Evolutionary conservation across 53 echinoderm and acorn worm species (phyloP).

Genomic region (Apostichopus leukothele): DNA sequence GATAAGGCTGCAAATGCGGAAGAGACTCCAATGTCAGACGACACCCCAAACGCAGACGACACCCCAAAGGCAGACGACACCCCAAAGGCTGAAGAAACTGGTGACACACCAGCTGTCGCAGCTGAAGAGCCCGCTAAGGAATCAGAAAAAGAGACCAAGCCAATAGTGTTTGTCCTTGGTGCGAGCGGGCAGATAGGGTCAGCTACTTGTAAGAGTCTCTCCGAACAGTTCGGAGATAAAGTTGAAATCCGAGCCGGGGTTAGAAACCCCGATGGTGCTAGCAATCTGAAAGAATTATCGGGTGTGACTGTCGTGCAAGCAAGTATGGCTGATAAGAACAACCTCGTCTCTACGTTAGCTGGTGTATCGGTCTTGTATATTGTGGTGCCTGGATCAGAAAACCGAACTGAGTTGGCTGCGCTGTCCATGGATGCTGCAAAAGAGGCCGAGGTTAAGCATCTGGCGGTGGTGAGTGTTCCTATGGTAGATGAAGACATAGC

Average conservation of each 20-base stretch:
- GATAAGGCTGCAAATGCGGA: neutral
- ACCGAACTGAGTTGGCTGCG: conserved; percentile 36
- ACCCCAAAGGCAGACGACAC: neutral
- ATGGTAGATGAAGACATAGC: conserved; percentile 5
- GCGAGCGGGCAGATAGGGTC: conserved; percentile 39
- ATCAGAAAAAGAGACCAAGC: neutral
- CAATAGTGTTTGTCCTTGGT: conserved; percentile 47
- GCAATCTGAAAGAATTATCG: conserved; percentile 24
- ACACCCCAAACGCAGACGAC: neutral
- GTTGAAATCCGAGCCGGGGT: conserved; percentile 50
- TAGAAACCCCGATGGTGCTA: conserved; percentile 26
- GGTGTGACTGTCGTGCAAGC: conserved; percentile 46
- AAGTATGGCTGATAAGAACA: conserved; percentile 44
- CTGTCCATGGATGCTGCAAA: conserved; percentile 38
- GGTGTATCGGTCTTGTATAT: conserved; percentile 40
- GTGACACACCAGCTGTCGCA: neutral
- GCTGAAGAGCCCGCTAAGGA: neutral
- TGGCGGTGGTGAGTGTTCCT: conserved; percentile 31
- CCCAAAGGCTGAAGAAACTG: neutral
- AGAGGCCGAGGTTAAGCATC: conserved; percentile 51
- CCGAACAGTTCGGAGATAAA: conserved; percentile 43
- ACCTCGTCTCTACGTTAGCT: conserved; percentile 10
- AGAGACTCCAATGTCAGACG: neutral
- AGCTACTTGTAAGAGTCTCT: conserved; percentile 49
- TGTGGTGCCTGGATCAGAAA: conserved; percentile 33